phyloP scores from a whole-genome alignment of 2,888 invertebrate genomes.

The Eupelmus urozonus region DNA sequence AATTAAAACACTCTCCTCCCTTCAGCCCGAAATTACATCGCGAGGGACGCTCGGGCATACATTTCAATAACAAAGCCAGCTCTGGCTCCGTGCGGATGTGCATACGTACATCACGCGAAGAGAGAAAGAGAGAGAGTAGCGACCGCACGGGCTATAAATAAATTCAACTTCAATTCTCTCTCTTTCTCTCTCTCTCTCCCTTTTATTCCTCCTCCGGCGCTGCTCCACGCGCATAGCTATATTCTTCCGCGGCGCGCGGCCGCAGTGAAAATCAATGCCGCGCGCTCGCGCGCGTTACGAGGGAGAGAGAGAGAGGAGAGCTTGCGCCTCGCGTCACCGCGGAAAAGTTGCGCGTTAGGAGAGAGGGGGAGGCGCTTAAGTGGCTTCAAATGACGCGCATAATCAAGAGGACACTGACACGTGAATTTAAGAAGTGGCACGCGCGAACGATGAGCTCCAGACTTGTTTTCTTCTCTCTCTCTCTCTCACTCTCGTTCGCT shows the following conservation, averaged over 20 bases:
- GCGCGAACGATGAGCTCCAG: constrained; percentile 11
- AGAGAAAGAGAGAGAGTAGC: neutral
- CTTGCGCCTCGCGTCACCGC: constrained; percentile 3
- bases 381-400: constrained; percentile 42
- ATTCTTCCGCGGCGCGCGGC: constrained; percentile 7
- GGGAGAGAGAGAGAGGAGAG: neutral
- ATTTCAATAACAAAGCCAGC: neutral
- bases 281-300: neutral
- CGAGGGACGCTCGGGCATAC: neutral
- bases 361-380: constrained; percentile 13
- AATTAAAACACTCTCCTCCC: neutral
- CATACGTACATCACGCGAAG: neutral
- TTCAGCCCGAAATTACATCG: neutral
- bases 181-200: constrained; percentile 13
- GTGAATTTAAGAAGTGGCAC: constrained; percentile 33
- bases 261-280: constrained; percentile 49
- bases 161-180: constrained; percentile 45
- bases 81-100: no score
- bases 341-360: constrained; percentile 9
- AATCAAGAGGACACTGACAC: constrained; percentile 54
- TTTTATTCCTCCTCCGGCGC: neutral
- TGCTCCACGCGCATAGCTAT: neutral
- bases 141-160: constrained; percentile 42
- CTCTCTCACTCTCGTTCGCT: neutral
- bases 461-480: neutral